These are phyloP conservation scores for Hetaerina titia DNA, from an alignment of 2,888 invertebrate species.

Conservation along the genomic window DNA sequence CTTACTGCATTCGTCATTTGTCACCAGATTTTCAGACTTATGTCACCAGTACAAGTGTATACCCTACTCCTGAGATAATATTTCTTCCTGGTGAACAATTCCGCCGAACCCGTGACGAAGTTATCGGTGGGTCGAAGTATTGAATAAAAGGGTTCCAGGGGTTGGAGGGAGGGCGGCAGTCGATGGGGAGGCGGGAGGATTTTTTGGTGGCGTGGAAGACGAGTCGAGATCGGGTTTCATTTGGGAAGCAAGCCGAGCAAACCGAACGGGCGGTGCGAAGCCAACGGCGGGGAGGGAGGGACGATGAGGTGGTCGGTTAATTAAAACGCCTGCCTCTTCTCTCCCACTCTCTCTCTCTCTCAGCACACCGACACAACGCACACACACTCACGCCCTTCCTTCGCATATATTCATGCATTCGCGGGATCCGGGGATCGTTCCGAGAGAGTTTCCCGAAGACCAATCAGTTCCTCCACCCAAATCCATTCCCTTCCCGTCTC, in stretches of 20 bases:
- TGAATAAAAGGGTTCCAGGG: background rate
- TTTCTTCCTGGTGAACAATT: no score
- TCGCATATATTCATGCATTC: constrained; percentile 13
- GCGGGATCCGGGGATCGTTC: background rate
- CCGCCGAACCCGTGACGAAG: background rate
- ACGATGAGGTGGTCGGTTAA: constrained; percentile 3
- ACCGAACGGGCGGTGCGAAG: background rate
- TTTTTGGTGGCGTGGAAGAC: background rate
- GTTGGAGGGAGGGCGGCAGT: background rate
- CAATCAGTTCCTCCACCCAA: constrained; percentile 50
- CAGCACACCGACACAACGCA: background rate
- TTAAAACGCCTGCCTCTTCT: constrained; percentile 56
- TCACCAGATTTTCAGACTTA: no score
- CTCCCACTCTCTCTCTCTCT: background rate
- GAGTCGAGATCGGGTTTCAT: constrained; percentile 52
- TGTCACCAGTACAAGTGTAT: no score
- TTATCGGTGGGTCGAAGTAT: background rate
- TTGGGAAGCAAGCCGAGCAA: constrained; percentile 28
- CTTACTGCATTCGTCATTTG: no score
- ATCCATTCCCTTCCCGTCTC: constrained; percentile 60
- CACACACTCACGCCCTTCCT: background rate
- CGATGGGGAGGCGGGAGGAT: background rate
- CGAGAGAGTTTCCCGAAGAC: constrained; percentile 49
- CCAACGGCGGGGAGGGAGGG: background rate
- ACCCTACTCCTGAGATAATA: no score